Evolutionary conservation across 2,113 vertebrate species (phyloP).

Genomic region (Poeciliopsis prolifica): DNA sequence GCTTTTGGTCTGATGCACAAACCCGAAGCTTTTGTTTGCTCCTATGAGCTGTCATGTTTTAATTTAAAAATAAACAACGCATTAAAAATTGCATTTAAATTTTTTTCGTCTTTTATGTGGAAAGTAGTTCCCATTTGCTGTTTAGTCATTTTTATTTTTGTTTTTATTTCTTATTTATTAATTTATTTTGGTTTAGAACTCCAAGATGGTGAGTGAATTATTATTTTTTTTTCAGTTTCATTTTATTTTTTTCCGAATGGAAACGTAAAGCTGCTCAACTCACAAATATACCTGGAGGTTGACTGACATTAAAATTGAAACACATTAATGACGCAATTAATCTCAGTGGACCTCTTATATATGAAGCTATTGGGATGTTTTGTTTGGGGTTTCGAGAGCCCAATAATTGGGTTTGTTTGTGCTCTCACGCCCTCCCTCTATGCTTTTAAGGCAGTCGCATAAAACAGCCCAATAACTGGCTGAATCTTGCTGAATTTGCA

Average conservation of each 20-base stretch:
- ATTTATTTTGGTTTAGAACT: constrained; percentile 76
- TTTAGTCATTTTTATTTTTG: constrained; percentile 60
- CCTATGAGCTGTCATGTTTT: constrained; percentile 11
- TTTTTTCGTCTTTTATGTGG: constrained; percentile 38
- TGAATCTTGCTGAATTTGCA: constrained; percentile 60
- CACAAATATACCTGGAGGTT: constrained; percentile 80
- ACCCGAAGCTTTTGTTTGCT: constrained; percentile 33
- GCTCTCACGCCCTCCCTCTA: constrained; percentile 23
- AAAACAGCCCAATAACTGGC: constrained; percentile 78
- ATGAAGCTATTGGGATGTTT: constrained; percentile 83
- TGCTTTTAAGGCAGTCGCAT: constrained; percentile 9
- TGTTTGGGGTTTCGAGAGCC: constrained; percentile 31
- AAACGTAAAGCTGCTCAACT: constrained; percentile 65
- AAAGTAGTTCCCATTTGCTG: constrained; percentile 68
- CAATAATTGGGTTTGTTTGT: constrained; percentile 36
- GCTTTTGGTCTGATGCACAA: neutral
- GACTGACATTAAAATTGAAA: constrained; percentile 75
- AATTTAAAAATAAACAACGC: neutral
- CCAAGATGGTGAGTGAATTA: constrained; percentile 80
- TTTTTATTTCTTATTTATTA: constrained; percentile 42
- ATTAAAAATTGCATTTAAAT: neutral
- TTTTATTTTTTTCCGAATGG: constrained; percentile 64
- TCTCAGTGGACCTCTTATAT: constrained; percentile 83
- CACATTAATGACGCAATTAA: constrained; percentile 39
- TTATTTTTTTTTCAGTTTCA: neutral